These are phyloP conservation scores for Craterocephalus amniculus DNA, from an alignment of 2,797 vertebrate genomes.

Conservation along the genomic window DNA sequence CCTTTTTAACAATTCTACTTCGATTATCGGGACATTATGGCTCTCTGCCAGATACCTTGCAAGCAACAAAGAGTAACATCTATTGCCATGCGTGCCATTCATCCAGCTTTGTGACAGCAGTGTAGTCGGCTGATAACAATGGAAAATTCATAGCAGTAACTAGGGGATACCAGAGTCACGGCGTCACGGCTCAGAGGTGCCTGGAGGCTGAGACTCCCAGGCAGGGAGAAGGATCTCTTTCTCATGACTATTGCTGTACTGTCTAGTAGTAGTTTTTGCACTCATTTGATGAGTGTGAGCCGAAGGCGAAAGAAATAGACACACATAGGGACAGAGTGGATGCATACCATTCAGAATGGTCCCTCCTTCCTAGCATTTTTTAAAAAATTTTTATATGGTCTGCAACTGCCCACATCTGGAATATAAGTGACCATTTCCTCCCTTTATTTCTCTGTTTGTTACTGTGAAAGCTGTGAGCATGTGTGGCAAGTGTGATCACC, in stretches of 20 bases:
- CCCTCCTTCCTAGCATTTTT: conserved; percentile 5
- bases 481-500: conserved; percentile 52
- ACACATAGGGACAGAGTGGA: conserved; percentile 11
- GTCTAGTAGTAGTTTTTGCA: conserved; percentile 17
- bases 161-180: conserved; percentile 86
- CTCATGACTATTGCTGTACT: conserved; percentile 43
- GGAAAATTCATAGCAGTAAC: conserved; percentile 89
- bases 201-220: conserved; percentile 57
- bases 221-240: conserved; percentile 49
- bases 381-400: neutral
- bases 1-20: conserved; percentile 86
- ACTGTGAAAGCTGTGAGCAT: conserved; percentile 29
- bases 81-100: conserved; percentile 86
- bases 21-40: conserved; percentile 87
- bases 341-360: conserved; percentile 18
- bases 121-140: conserved; percentile 85
- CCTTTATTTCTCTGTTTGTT: conserved; percentile 21
- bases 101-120: conserved; percentile 84
- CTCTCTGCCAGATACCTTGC: conserved; percentile 87
- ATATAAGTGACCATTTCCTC: conserved; percentile 5
- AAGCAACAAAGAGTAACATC: conserved; percentile 89
- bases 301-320: conserved; percentile 20
- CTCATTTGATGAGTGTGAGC: conserved; percentile 36
- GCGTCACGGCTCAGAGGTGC: conserved; percentile 81
- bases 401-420: conserved; percentile 36